These are phyloP conservation scores for Brachionus calyciflorus DNA, from an alignment of 1,140 invertebrate species.

Conservation along the genomic window DNA sequence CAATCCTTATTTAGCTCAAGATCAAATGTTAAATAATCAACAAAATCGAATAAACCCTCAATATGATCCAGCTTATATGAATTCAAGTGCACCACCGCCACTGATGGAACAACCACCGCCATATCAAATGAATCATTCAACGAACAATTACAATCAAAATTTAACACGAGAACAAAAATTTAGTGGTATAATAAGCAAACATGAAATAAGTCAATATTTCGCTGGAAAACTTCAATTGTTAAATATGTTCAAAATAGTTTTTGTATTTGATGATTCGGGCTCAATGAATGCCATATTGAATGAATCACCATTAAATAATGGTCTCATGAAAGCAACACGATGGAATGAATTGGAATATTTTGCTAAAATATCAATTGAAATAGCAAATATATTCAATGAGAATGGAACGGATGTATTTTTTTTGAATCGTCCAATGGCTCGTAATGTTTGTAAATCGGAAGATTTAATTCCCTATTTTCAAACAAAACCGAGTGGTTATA, in stretches of 20 bases:
- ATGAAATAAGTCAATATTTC: constrained; percentile 34
- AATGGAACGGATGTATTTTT: not conserved
- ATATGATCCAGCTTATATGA: no score
- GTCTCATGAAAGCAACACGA: not conserved
- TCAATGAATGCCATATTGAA: constrained; percentile 13
- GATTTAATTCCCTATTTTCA: not conserved
- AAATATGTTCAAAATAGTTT: constrained; percentile 39
- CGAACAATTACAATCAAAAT: not conserved
- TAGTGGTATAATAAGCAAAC: constrained; percentile 11
- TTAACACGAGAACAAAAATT: not conserved
- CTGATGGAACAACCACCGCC: not conserved
- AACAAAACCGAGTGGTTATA: constrained; percentile 10
- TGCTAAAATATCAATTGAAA: not conserved
- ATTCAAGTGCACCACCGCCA: no score
- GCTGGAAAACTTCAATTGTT: constrained; percentile 24
- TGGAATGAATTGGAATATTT: not conserved
- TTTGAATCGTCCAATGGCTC: constrained; percentile 13
- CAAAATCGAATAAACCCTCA: no score
- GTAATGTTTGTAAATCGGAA: not conserved
- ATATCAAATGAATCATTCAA: not conserved
- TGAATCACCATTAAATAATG: not conserved
- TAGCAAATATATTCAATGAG: not conserved
- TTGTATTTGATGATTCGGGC: constrained; percentile 39
- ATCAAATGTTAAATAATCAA: no score
- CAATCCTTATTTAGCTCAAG: no score